These are phyloP conservation scores for Dendrolimus pini DNA, from an alignment of 2,888 invertebrate species.

Conservation along the genomic window DNA sequence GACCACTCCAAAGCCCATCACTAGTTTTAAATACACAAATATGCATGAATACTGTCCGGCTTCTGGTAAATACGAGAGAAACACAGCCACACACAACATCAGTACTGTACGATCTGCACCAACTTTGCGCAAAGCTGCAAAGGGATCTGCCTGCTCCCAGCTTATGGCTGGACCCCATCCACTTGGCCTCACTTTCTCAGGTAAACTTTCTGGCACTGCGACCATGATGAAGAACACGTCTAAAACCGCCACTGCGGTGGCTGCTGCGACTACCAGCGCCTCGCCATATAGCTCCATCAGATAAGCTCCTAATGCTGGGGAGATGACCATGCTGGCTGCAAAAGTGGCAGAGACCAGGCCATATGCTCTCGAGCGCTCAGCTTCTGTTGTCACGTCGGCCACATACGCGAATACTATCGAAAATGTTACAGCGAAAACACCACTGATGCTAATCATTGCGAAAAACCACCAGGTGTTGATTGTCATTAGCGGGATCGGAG, in stretches of 20 bases:
- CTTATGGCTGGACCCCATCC: conserved; percentile 93
- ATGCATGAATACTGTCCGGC: conserved; percentile 99
- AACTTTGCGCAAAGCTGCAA: conserved; percentile 92
- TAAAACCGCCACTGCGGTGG: conserved; percentile 95
- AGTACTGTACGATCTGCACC: conserved; percentile 97
- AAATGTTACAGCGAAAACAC: conserved; percentile 99
- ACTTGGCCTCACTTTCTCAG: conserved; percentile 89
- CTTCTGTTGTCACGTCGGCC: conserved; percentile 98
- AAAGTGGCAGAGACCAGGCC: conserved; percentile 99
- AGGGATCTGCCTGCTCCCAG: conserved; percentile 99
- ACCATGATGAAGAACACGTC: conserved; percentile 99
- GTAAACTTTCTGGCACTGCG: conserved; percentile 98
- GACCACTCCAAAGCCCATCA: conserved; percentile 96
- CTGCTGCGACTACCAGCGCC: conserved; percentile 93
- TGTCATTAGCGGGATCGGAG: conserved; percentile 98
- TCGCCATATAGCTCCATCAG: conserved; percentile 90
- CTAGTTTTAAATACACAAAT: conserved; percentile 98
- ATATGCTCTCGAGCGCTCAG: conserved; percentile 95
- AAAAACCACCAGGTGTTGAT: conserved; percentile 99
- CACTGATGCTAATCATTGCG: conserved; percentile 98
- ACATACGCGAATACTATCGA: conserved; percentile 99
- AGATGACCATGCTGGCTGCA: conserved; percentile 99
- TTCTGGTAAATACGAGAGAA: conserved; percentile 98
- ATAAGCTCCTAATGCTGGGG: conserved; percentile 96
- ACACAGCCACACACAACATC: conserved; percentile 97